phyloP scores from a whole-genome alignment of 1,140 invertebrate genomes.

The Conus ventricosus region DNA sequence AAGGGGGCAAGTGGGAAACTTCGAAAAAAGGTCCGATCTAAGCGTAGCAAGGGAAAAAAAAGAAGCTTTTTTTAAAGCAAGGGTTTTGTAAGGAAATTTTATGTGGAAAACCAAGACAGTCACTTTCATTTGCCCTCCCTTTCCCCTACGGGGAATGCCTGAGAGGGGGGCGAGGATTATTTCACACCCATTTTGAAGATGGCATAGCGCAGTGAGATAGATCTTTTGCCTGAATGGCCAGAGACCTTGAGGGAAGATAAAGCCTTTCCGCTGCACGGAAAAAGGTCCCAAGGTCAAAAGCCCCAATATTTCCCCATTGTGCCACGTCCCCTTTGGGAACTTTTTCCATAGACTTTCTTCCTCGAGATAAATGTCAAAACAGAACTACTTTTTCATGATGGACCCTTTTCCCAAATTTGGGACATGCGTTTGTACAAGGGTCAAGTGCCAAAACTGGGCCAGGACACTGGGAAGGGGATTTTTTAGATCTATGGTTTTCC shows the following conservation, averaged over 20 bases:
- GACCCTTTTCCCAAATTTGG: slow-evolving; percentile 18
- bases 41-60: neutral
- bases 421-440: neutral
- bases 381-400: slow-evolving; percentile 25
- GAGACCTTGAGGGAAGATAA: slow-evolving; percentile 12
- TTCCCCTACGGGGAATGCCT: neutral
- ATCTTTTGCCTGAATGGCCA: slow-evolving; percentile 29
- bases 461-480: neutral
- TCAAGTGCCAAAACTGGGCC: slow-evolving; percentile 16
- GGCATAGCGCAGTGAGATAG: neutral
- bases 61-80: neutral
- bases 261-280: neutral
- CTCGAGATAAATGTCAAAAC: slow-evolving; percentile 5
- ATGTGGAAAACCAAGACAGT: neutral
- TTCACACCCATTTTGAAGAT: slow-evolving; percentile 12
- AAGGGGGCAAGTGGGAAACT: no score
- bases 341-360: slow-evolving; percentile 23
- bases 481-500: slow-evolving; percentile 39
- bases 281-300: neutral
- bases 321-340: neutral
- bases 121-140: neutral
- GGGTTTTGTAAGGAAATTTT: neutral
- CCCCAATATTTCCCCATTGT: neutral
- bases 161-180: slow-evolving; percentile 16
- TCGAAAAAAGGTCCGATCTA: neutral